Evolutionary conservation across 2,888 invertebrate species (phyloP).

Genomic region (Eristalinus sepulchralis): DNA sequence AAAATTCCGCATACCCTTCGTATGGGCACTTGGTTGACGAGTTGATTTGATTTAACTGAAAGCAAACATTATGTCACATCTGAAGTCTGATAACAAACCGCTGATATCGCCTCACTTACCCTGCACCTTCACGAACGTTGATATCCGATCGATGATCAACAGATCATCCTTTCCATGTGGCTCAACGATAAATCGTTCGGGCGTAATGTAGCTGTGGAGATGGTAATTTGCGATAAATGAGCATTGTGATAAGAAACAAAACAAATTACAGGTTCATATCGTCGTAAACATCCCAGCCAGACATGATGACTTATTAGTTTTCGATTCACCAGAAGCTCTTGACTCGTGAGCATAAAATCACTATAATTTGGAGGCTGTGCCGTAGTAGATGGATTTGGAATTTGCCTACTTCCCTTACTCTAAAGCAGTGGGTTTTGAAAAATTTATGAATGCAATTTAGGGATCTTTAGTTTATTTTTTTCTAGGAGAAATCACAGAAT

Average conservation of each 20-base stretch:
- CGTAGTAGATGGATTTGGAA: neutral
- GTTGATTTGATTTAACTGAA: constrained; percentile 83
- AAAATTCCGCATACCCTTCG: constrained; percentile 93
- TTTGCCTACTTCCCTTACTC: neutral
- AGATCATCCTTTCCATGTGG: constrained; percentile 88
- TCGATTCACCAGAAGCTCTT: constrained; percentile 15
- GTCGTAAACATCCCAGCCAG: constrained; percentile 83
- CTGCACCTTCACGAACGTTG: constrained; percentile 87
- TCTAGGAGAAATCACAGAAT: constrained; percentile 38
- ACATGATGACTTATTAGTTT: constrained; percentile 52
- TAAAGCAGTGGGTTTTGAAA: neutral
- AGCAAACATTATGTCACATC: constrained; percentile 26
- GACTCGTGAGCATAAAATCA: constrained; percentile 47
- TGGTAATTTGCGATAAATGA: neutral
- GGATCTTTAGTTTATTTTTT: neutral
- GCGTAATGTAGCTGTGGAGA: constrained; percentile 87
- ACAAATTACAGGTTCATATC: constrained; percentile 86
- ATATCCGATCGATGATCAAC: constrained; percentile 91
- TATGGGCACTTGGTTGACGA: constrained; percentile 84
- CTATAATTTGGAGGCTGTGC: constrained; percentile 14
- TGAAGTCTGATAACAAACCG: neutral
- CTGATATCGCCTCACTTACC: constrained; percentile 81
- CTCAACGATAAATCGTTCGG: constrained; percentile 94
- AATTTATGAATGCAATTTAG: neutral
- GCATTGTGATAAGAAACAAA: constrained; percentile 6